Evolutionary conservation across 2,797 vertebrate species (phyloP), one percentile per base, ranked within the genome.

Genomic region (Bovichtus diacanthus): DNA sequence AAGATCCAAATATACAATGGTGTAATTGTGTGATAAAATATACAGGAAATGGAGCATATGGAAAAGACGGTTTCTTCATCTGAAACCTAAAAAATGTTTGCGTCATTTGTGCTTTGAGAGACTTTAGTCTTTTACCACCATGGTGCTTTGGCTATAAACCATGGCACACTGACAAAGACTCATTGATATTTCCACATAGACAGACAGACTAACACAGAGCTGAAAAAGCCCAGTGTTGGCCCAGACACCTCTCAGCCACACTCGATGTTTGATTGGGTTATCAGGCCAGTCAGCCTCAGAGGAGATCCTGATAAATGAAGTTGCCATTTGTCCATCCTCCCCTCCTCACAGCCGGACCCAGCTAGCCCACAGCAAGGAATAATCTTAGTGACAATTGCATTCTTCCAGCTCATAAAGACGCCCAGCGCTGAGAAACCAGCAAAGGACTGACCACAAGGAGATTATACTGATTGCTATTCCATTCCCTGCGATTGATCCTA

Each of bases 241-340:
- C 72, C 80, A 87, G 80, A 89, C 76, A 62, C 85, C 87, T 89
- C 76, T 76, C 54, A 74, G 82, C 64, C 91, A 85, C 84, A 71
- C 71, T 53, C 70, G 79, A 77, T 77, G 23, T 86, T 83, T 94
- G 89, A 93, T 78, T 90, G 80, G 83, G 87, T 88, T 87, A 87
- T 91, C 81, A 93, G 87, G 15, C 51, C 74, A 46, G 86, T 74
- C 82, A 70, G 65, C 70, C 85, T 78, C 79, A 74, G 82, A 85
- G 75, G 80, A 83, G 77, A 83, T 70, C 78, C 61, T 76, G 80
- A 93, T 84, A 85, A 90, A 89, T 93, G 77, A 93, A 94, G 67
- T 81, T 85, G 78, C 78, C 77, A 87, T 81, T 89, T 80, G 76
- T 84, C 82, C 66, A 53, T 71, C 64, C 76, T 77, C 47, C 70